Percentiles rank a stretch among this genome's conserved stretches.
Evolutionary conservation across 1,140 invertebrate genomes (phyloP).

Genomic region (Parasteatoda tepidariorum): DNA sequence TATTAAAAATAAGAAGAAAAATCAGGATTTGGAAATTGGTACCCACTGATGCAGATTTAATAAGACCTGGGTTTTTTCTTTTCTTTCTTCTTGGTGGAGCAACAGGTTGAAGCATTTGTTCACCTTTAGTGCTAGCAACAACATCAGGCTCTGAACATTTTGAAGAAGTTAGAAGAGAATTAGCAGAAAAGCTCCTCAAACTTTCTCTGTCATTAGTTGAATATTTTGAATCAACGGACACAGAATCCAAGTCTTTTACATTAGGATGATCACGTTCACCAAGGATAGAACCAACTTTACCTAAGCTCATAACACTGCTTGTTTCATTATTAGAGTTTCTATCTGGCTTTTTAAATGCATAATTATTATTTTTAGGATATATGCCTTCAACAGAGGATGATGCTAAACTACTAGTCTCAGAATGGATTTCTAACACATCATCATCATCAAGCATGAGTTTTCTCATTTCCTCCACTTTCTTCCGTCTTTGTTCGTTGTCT

Average conservation of each 20-base stretch:
- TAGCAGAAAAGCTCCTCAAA: neutral
- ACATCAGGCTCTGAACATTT: slow-evolving; percentile 82
- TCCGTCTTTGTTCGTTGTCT: slow-evolving; percentile 72
- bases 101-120: slow-evolving; percentile 72
- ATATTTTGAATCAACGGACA: slow-evolving; percentile 39
- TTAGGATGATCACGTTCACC: slow-evolving; percentile 71
- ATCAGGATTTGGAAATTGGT: too few relatives aligned
- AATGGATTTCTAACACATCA: slow-evolving; percentile 74
- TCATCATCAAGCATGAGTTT: slow-evolving; percentile 87
- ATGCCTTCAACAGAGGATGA: slow-evolving; percentile 73
- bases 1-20: too few relatives aligned
- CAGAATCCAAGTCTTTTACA: slow-evolving; percentile 25
- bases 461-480: slow-evolving; percentile 83
- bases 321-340: slow-evolving; percentile 70
- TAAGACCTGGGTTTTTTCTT: slow-evolving; percentile 18
- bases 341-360: neutral
- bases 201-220: slow-evolving; percentile 40
- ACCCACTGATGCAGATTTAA: neutral
- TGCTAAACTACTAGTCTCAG: slow-evolving; percentile 82
- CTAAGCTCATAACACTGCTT: slow-evolving; percentile 86
- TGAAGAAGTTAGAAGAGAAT: neutral
- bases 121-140: slow-evolving; percentile 89
- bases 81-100: slow-evolving; percentile 86
- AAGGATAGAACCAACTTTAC: slow-evolving; percentile 80
- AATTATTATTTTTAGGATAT: slow-evolving; percentile 22